Percentiles rank a stretch among this genome's conserved stretches.
These are phyloP conservation scores for Centropristis striata DNA, from an alignment of 2,113 vertebrate species.

Conservation along the genomic window DNA sequence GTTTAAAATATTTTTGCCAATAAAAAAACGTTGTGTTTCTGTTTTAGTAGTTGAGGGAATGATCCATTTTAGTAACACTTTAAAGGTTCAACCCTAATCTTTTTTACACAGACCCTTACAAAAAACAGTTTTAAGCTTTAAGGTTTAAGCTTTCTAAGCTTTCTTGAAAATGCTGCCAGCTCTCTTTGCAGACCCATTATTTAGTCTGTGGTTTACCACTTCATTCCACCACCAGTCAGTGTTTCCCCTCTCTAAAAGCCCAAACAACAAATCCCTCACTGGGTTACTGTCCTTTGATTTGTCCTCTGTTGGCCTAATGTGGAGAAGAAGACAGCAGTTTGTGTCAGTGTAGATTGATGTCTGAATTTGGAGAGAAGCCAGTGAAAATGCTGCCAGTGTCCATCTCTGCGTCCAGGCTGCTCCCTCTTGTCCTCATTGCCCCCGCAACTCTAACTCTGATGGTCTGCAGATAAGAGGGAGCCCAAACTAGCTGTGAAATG, in stretches of 20 bases:
- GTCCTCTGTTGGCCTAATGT: conserved; percentile 18
- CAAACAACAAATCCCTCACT: conserved; percentile 2
- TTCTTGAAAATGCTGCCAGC: neutral
- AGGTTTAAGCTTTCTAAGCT: too few relatives aligned
- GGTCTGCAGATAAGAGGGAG: conserved; percentile 38
- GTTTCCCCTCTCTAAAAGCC: neutral
- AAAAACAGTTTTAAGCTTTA: neutral
- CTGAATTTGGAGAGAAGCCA: conserved; percentile 59
- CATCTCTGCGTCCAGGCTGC: conserved; percentile 40
- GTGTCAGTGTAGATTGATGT: conserved; percentile 58
- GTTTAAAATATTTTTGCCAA: neutral
- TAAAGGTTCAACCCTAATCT: neutral
- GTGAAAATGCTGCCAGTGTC: conserved; percentile 50
- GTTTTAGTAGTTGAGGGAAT: neutral
- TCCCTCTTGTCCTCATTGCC: conserved; percentile 46
- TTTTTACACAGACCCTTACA: too few relatives aligned
- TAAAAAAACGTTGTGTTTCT: too few relatives aligned
- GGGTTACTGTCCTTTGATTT: conserved; percentile 33
- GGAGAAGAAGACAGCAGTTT: conserved; percentile 30
- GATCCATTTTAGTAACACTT: neutral
- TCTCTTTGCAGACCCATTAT: neutral
- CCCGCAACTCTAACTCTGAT: conserved; percentile 18
- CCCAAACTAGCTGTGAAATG: conserved; percentile 7
- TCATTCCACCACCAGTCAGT: neutral
- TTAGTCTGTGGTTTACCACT: conserved; percentile 10